Conservation (phyloP, 2,797 vertebrate species). For the Salarias fasciatus region DNA sequence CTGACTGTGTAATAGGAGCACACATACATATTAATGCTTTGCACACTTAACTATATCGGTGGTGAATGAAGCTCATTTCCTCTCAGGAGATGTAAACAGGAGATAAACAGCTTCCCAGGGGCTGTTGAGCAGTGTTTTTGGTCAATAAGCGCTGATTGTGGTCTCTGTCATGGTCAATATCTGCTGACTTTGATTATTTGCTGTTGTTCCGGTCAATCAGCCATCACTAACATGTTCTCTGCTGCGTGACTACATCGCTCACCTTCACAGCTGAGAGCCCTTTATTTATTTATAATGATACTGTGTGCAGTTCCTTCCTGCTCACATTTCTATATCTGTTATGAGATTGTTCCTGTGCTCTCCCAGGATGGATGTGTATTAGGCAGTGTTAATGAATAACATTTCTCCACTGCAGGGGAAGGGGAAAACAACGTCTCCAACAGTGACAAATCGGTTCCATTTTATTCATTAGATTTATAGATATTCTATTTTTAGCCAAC, state of each 20-base stretch:
- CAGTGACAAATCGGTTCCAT: slow-evolving; percentile 72
- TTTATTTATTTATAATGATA: slow-evolving; percentile 72
- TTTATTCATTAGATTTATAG: slow-evolving; percentile 68
- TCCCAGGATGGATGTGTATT: slow-evolving; percentile 69
- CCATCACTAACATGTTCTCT: slow-evolving; percentile 67
- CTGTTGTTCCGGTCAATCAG: slow-evolving; percentile 75
- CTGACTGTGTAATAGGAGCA: background rate
- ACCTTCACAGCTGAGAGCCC: slow-evolving; percentile 63
- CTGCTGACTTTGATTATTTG: slow-evolving; percentile 78
- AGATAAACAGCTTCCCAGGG: slow-evolving; percentile 63
- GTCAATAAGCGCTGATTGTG: slow-evolving; percentile 76
- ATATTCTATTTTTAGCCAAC: slow-evolving; percentile 72
- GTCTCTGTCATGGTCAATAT: slow-evolving; percentile 77
- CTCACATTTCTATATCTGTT: slow-evolving; percentile 59
- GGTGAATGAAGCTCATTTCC: slow-evolving; percentile 45
- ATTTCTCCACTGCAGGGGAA: slow-evolving; percentile 45
- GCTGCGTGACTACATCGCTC: slow-evolving; percentile 45
- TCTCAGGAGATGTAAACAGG: slow-evolving; percentile 43
- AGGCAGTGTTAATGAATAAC: slow-evolving; percentile 71
- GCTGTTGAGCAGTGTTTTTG: slow-evolving; percentile 52
- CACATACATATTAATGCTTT: slow-evolving; percentile 29
- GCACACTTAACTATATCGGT: slow-evolving; percentile 10
- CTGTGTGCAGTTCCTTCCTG: slow-evolving; percentile 44
- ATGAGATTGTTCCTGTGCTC: slow-evolving; percentile 60
- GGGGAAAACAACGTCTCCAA: slow-evolving; percentile 65